Evolutionary conservation across 2,797 vertebrate genomes (phyloP).

Genomic region (Melopsittacus undulatus): DNA sequence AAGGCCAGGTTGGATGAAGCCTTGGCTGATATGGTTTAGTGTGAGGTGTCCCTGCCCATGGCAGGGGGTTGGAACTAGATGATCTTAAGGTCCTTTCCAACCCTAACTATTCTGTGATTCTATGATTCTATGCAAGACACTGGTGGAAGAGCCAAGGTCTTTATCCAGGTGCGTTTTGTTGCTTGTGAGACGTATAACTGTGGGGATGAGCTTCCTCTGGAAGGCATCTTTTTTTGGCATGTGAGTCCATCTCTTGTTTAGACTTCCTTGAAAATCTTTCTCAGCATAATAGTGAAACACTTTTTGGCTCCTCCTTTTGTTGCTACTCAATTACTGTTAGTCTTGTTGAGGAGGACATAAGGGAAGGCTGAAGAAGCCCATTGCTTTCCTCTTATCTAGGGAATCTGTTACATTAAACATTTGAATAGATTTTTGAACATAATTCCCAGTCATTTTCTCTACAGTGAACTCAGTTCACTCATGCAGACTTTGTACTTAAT

Average conservation of each 20-base stretch:
- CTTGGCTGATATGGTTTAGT: no score
- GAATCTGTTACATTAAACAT: constrained; percentile 64
- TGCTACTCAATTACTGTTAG: constrained; percentile 29
- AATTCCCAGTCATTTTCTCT: constrained; percentile 65
- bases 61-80: no score
- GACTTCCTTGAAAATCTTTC: not conserved
- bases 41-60: no score
- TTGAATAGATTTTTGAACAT: constrained; percentile 57
- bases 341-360: constrained; percentile 32
- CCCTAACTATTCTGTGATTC: no score
- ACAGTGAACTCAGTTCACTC: constrained; percentile 57
- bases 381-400: constrained; percentile 43
- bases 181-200: not conserved
- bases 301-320: constrained; percentile 5
- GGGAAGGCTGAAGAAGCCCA: constrained; percentile 47
- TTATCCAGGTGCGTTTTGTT: not conserved
- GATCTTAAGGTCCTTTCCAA: no score
- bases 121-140: not conserved
- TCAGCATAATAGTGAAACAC: not conserved
- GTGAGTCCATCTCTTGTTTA: not conserved
- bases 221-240: not conserved
- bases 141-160: not conserved
- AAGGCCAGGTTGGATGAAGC: no score
- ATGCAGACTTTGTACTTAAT: constrained; percentile 64
- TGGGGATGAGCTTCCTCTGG: not conserved